A percentile compares a stretch with the other conserved stretches of the same genome.
Evolutionary conservation across 2,888 invertebrate genomes (phyloP).

Genomic region (Folsomia manolachei): DNA sequence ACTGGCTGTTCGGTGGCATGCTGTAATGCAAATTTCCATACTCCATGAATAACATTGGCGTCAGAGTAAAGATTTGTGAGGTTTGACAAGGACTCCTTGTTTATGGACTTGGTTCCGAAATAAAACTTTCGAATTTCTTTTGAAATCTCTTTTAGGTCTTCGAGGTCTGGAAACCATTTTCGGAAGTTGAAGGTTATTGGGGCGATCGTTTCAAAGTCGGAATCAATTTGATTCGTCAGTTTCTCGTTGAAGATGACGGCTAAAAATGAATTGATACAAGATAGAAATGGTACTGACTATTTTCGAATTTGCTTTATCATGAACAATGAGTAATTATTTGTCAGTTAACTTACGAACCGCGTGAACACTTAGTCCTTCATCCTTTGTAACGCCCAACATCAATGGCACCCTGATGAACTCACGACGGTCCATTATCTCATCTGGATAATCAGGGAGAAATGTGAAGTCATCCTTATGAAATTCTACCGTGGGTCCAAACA

Average conservation of each 20-base stretch:
- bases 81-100: background rate
- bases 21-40: conserved; percentile 32
- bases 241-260: background rate
- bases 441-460: conserved; percentile 5
- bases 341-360: background rate
- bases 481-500: conserved; percentile 4
- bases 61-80: conserved; percentile 36
- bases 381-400: background rate
- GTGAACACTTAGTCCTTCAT: conserved; percentile 4
- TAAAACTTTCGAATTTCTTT: conserved; percentile 16
- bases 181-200: conserved; percentile 17
- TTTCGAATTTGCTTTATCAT: no score
- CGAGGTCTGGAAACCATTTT: conserved; percentile 8
- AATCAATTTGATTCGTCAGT: conserved; percentile 8
- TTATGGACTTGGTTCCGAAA: conserved; percentile 14
- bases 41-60: conserved; percentile 26
- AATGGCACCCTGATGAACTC: background rate
- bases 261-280: no score
- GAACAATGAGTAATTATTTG: no score
- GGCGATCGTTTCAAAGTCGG: conserved; percentile 15
- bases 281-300: no score
- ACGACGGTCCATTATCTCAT: background rate
- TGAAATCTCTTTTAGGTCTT: background rate
- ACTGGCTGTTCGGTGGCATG: conserved; percentile 32
- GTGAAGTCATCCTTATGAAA: background rate